phyloP scores from a whole-genome alignment of 1,140 invertebrate species.

The Pentalonia nigronervosa region DNA sequence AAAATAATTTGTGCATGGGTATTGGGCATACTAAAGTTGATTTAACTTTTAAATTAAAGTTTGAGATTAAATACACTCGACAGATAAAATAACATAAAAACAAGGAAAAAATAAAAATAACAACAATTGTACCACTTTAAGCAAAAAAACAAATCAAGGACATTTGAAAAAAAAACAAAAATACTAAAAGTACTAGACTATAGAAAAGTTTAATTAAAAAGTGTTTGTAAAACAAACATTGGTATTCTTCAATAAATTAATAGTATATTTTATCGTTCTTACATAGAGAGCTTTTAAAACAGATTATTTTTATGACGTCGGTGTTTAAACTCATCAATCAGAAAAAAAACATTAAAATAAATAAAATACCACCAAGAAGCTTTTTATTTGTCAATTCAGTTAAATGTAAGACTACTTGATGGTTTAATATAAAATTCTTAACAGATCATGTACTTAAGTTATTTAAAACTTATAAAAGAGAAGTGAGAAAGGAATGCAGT shows the following conservation, averaged over 20 bases:
- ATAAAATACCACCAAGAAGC: background rate
- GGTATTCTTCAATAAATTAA: background rate
- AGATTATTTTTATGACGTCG: background rate
- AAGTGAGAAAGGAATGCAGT: background rate
- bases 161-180: constrained; percentile 3
- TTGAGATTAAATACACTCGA: background rate
- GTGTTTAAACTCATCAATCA: background rate
- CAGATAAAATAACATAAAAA: background rate
- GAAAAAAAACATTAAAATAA: background rate
- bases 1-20: background rate
- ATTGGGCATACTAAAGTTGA: background rate
- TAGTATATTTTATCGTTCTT: background rate
- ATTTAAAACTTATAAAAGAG: constrained; percentile 9
- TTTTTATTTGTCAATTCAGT: background rate
- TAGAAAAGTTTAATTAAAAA: background rate
- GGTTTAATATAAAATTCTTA: background rate
- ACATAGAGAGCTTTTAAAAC: constrained; percentile 38
- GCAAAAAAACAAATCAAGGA: background rate
- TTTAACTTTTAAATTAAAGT: background rate
- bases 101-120: constrained; percentile 15
- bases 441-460: constrained; percentile 10
- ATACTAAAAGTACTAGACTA: constrained; percentile 36
- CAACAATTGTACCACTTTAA: background rate
- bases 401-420: background rate
- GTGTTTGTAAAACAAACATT: background rate